Base-by-base conservation (phyloP, 2,888 invertebrate genomes). In the Cephus nigrinus region DNA sequence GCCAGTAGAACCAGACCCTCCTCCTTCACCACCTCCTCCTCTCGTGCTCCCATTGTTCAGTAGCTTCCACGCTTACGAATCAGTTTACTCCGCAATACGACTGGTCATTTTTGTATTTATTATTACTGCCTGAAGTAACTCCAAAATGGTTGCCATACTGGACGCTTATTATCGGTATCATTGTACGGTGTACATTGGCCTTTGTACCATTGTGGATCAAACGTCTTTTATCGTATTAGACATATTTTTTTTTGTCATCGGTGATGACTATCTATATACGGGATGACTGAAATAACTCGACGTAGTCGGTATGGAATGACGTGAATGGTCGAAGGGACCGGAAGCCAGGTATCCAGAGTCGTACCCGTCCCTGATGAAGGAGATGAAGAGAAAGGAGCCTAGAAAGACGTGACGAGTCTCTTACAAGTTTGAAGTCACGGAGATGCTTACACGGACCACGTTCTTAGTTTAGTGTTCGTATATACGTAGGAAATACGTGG, bases 21-120 rank as follows among this genome's bases (percentile, higher is more conserved):
- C 55, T 55, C 55, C 55, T 77, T 73, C 75, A 75, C 78, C 74
- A 76, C 75, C 78, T 80, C 75, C 75, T 79, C 69, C 77, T 69
- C 75, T 78, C 68, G 78, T 68, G 75, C 79, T 77, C 79, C 89
- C 89, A 91, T 91, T 91, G 91, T 91, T 90, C 86, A 85, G 85
- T 83, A 84, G 88, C 88, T 89, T 89, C 88, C 88, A 88, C 89
- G 90, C 89, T 90, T 90, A 90, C 90, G 89, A 88, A 86, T 88
- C 86, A 81, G 79, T 82, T 83, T 78, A 75, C 78, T 75, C 23
- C 72, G 71, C 78, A 75, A 72, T 75, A 75, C 82, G 74, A 87
- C 84, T 86, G 81, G 82, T 79, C 78, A 76, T 75, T 36, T 55
- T 34, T 68, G 35, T 76, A 76, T 75, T 55, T 76, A 77, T 73